phyloP scores from a whole-genome alignment of 2,113 vertebrate species.

The Thamnaconus septentrionalis region DNA sequence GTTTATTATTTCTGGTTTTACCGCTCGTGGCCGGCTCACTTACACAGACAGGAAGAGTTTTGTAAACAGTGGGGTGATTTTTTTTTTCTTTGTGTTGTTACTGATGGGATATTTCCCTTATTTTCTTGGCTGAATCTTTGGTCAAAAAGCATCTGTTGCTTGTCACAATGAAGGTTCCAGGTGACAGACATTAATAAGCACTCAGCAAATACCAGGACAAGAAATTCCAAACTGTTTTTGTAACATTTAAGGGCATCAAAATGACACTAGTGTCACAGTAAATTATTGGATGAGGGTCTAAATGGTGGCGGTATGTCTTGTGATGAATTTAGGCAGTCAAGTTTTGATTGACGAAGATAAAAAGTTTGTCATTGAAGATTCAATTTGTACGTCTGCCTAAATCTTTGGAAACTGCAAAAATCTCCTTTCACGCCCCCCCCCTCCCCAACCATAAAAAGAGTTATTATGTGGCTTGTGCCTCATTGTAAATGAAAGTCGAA shows the following conservation, averaged over 20 bases:
- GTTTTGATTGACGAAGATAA: not conserved
- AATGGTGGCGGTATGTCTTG: constrained; percentile 41
- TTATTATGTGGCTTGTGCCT: not conserved
- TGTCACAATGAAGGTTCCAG: constrained; percentile 73
- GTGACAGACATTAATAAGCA: constrained; percentile 70
- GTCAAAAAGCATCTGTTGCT: constrained; percentile 67
- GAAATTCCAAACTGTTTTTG: constrained; percentile 55
- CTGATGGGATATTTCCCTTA: constrained; percentile 37
- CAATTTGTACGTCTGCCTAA: not conserved
- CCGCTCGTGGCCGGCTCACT: constrained; percentile 35
- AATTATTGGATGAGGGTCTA: constrained; percentile 52
- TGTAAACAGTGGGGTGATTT: constrained; percentile 29
- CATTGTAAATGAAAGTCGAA: not conserved
- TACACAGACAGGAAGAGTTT: constrained; percentile 14
- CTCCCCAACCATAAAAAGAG: not conserved
- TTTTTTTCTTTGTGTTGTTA: constrained; percentile 31
- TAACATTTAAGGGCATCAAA: constrained; percentile 56
- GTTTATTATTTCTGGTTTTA: constrained; percentile 50
- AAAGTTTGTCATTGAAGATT: no score
- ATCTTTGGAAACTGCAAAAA: not conserved
- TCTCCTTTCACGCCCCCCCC: not conserved
- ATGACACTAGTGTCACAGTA: constrained; percentile 56
- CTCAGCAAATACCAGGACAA: constrained; percentile 62
- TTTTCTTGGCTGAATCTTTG: constrained; percentile 59
- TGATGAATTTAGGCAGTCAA: constrained; percentile 22